phyloP scores from a whole-genome alignment of 2,888 invertebrate species.

The Eumacrocentrus americanus region DNA sequence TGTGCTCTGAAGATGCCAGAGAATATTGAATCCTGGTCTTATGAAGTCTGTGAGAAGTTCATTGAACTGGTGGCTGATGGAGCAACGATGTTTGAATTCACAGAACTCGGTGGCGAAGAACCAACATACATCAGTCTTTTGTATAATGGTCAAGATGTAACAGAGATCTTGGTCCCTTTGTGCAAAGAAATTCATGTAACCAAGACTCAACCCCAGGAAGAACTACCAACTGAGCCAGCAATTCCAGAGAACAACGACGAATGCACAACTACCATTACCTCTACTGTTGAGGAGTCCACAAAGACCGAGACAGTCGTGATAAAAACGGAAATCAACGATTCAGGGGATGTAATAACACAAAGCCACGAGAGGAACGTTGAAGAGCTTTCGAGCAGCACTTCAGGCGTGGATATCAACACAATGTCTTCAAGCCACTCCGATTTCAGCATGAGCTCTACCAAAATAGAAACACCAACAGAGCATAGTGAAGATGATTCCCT shows the following conservation, averaged over 20 bases:
- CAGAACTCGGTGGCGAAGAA: slow-evolving; percentile 72
- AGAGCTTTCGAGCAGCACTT: slow-evolving; percentile 6
- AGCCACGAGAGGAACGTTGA: background rate
- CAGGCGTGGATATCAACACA: background rate
- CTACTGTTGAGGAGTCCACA: slow-evolving; percentile 8
- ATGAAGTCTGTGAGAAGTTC: slow-evolving; percentile 71
- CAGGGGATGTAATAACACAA: background rate
- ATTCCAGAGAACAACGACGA: background rate
- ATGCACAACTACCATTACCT: background rate
- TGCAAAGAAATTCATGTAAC: slow-evolving; percentile 47
- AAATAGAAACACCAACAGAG: too few relatives aligned
- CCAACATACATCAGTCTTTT: slow-evolving; percentile 70
- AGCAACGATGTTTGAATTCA: slow-evolving; percentile 72
- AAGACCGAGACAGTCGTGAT: background rate
- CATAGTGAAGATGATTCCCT: too few relatives aligned
- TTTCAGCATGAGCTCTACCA: background rate
- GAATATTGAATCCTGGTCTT: slow-evolving; percentile 69
- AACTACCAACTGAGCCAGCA: background rate
- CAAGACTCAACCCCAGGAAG: background rate
- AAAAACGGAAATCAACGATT: background rate
- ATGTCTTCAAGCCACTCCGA: background rate
- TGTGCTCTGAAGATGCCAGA: slow-evolving; percentile 69
- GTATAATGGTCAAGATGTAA: slow-evolving; percentile 69
- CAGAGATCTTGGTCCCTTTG: slow-evolving; percentile 66
- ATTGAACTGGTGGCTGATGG: slow-evolving; percentile 73